phyloP scores from a whole-genome alignment of 2,113 vertebrate genomes.

The Lepisosteus osseus region DNA sequence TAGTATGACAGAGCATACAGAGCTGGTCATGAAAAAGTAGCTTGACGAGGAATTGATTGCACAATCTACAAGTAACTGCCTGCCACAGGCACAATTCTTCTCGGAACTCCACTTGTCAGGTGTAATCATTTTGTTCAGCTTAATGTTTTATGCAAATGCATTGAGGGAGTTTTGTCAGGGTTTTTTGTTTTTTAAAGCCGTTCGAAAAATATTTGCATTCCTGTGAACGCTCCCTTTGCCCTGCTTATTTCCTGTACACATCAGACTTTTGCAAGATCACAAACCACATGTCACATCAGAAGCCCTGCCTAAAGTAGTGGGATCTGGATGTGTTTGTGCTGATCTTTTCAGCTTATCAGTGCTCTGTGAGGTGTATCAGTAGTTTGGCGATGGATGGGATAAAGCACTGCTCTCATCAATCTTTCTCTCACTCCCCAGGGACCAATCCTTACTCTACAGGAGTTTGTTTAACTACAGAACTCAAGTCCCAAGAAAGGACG shows the following conservation, averaged over 20 bases:
- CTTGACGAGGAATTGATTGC: conserved; percentile 68
- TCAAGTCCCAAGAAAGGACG: not conserved
- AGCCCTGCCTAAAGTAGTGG: conserved; percentile 44
- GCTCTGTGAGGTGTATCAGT: conserved; percentile 1
- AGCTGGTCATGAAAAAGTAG: conserved; percentile 60
- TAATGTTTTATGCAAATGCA: conserved; percentile 78
- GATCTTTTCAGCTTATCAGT: conserved; percentile 27
- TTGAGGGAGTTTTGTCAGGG: conserved; percentile 64
- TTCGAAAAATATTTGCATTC: conserved; percentile 68
- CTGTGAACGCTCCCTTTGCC: conserved; percentile 62
- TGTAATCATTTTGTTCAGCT: conserved; percentile 79
- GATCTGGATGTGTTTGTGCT: conserved; percentile 26
- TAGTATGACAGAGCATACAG: conserved; percentile 62
- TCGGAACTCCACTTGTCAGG: conserved; percentile 74
- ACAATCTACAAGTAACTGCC: conserved; percentile 62
- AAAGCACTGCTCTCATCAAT: not conserved
- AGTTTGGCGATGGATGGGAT: not conserved
- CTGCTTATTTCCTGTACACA: conserved; percentile 68
- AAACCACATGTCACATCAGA: conserved; percentile 53
- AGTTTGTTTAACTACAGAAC: not conserved
- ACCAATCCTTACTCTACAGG: not conserved
- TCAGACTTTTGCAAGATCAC: conserved; percentile 58
- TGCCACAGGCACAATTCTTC: conserved; percentile 71
- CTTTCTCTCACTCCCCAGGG: not conserved
- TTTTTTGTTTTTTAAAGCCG: conserved; percentile 59